Conservation (phyloP, 2,888 invertebrate species). For the Heliconius hortense region DNA sequence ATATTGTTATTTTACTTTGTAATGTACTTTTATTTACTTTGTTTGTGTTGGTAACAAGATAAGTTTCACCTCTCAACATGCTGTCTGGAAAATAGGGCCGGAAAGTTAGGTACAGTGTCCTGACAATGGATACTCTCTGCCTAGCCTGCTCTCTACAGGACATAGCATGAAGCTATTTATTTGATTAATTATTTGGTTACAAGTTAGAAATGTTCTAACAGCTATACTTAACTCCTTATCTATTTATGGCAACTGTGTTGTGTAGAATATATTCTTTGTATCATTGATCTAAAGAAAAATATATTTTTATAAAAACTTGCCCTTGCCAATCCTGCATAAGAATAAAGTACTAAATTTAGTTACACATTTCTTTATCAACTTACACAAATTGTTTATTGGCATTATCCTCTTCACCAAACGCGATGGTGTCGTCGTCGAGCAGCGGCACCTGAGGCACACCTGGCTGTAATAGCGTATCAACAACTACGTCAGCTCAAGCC, state of each 20-base stretch:
- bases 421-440: constrained; percentile 92
- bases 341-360: not conserved
- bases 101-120: no score
- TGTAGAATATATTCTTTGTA: not conserved
- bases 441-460: constrained; percentile 89
- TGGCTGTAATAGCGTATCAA: constrained; percentile 73
- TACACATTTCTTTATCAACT: constrained; percentile 48
- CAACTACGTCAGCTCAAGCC: constrained; percentile 74
- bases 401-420: constrained; percentile 92
- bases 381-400: constrained; percentile 74
- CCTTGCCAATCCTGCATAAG: not conserved
- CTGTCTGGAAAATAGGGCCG: no score
- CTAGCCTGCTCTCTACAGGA: no score
- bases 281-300: not conserved
- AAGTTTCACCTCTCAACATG: no score
- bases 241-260: not conserved
- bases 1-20: no score
- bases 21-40: no score
- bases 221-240: not conserved
- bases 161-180: no score
- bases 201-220: not conserved
- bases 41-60: no score
- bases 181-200: no score
- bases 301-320: not conserved
- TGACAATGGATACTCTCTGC: no score